Percentiles rank a stretch among this genome's conserved stretches.
These are phyloP conservation scores for Saccopteryx bilineata DNA, from an alignment of 2,113 vertebrate species.

Conservation along the genomic window DNA sequence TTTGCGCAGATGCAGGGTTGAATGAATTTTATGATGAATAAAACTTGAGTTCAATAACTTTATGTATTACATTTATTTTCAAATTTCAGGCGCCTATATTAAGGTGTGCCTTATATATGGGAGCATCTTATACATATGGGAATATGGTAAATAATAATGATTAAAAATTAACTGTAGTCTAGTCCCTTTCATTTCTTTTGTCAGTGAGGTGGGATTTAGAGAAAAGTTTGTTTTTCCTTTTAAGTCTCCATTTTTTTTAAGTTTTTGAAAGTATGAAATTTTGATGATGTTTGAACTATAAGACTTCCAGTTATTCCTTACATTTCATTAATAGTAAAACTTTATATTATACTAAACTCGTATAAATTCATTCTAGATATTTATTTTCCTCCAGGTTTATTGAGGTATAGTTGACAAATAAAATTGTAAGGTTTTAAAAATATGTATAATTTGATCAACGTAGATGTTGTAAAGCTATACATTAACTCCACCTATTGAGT, in stretches of 20 bases:
- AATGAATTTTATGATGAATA: no score
- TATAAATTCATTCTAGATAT: not conserved
- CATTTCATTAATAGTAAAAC: not conserved
- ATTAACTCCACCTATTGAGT: not conserved
- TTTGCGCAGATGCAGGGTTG: no score
- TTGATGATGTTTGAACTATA: constrained; percentile 8
- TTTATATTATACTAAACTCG: constrained; percentile 3
- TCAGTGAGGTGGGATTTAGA: constrained; percentile 22
- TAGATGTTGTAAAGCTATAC: not conserved
- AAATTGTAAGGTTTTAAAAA: not conserved
- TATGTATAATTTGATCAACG: not conserved
- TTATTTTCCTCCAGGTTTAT: not conserved
- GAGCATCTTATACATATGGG: no score
- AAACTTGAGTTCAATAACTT: no score
- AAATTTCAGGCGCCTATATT: no score
- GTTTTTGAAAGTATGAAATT: constrained; percentile 44
- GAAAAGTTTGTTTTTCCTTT: no score
- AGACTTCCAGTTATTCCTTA: not conserved
- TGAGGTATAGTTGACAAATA: not conserved
- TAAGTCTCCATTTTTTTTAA: not conserved
- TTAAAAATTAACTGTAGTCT: not conserved
- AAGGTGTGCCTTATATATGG: no score
- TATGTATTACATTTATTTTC: no score
- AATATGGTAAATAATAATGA: not conserved
- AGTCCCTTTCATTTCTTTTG: not conserved